A percentile compares a stretch with the other conserved stretches of the same genome.
phyloP scores from a whole-genome alignment of 1,140 invertebrate genomes.

The Hyposmocoma kahamanoa region DNA sequence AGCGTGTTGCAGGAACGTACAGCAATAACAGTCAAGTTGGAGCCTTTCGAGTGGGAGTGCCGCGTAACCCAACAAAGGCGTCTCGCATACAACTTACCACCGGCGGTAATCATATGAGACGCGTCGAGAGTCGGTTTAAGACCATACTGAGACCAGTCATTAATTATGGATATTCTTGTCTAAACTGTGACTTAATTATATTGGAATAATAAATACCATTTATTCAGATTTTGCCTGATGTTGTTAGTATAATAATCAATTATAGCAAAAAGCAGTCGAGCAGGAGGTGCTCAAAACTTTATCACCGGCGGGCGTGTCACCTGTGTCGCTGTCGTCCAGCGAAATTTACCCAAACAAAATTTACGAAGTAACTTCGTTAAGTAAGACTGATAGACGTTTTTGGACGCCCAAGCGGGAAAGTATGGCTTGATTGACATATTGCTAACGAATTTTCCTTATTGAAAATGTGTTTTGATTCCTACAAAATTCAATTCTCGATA shows the following conservation, averaged over 20 bases:
- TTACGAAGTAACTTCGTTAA: conserved; percentile 40
- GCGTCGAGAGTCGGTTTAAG: no score
- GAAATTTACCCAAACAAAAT: conserved; percentile 34
- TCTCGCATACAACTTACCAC: not conserved
- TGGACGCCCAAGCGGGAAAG: conserved; percentile 18
- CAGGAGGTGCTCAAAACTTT: conserved; percentile 11
- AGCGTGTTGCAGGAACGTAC: conserved; percentile 52
- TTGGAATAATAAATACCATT: no score
- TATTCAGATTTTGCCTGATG: no score
- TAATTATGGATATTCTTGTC: no score
- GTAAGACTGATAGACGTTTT: conserved; percentile 52
- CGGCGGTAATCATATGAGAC: no score
- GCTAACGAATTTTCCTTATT: conserved; percentile 19
- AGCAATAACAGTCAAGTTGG: conserved; percentile 26
- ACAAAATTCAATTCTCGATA: no score
- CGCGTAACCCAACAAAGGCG: no score
- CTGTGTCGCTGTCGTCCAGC: conserved; percentile 19
- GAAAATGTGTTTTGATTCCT: no score
- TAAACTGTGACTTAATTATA: no score
- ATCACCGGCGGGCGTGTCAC: conserved; percentile 28
- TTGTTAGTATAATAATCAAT: no score
- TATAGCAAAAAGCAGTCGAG: no score
- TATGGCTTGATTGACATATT: conserved; percentile 33
- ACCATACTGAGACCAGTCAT: no score
- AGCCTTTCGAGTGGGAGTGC: not conserved